These are phyloP conservation scores for Botia kubotai DNA, from an alignment of 2,797 vertebrate species.

Conservation along the genomic window DNA sequence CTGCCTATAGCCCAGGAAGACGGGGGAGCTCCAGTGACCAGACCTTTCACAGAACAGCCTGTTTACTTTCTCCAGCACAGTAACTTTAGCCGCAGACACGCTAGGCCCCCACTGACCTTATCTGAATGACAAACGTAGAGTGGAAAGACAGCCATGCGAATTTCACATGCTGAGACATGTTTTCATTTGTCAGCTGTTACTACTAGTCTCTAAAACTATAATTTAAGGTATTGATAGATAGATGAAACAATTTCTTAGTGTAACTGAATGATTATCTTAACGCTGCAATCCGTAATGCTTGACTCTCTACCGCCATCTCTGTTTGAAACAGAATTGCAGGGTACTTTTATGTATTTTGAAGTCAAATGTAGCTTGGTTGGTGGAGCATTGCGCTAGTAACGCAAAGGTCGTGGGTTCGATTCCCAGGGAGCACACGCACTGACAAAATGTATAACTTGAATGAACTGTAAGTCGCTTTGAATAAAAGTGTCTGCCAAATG, in stretches of 20 bases:
- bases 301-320: too few relatives aligned
- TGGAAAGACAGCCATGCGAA: not conserved
- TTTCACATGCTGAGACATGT: not conserved
- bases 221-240: not conserved
- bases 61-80: conserved; percentile 50
- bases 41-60: conserved; percentile 49
- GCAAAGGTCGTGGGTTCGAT: too few relatives aligned
- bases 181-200: not conserved
- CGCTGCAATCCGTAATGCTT: too few relatives aligned
- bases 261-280: too few relatives aligned
- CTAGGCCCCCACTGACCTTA: conserved; percentile 37
- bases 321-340: too few relatives aligned
- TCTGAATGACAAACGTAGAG: conserved; percentile 41
- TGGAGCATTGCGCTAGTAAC: too few relatives aligned
- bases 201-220: not conserved
- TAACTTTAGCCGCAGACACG: conserved; percentile 26
- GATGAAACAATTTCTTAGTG: not conserved
- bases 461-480: too few relatives aligned
- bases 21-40: conserved; percentile 44
- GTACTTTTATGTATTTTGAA: too few relatives aligned
- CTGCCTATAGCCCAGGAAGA: conserved; percentile 40
- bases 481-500: too few relatives aligned
- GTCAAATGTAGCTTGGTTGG: too few relatives aligned
- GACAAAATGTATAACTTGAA: too few relatives aligned
- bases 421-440: too few relatives aligned